phyloP scores from a whole-genome alignment of 2,113 vertebrate species.

The Bujurquina vittata region DNA sequence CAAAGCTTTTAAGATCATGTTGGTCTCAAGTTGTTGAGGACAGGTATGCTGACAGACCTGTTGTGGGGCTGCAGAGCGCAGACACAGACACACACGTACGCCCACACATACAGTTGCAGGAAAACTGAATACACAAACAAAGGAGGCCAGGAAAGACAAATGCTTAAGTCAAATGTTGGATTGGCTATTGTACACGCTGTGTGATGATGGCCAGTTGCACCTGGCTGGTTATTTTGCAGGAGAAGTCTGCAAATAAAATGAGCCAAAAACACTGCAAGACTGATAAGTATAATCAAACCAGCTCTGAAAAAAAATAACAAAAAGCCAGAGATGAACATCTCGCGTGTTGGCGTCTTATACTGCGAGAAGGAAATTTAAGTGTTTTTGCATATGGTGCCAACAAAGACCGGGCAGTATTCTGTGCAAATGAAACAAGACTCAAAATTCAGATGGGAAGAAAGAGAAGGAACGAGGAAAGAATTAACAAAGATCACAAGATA shows the following conservation, averaged over 20 bases:
- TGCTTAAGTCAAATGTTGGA: conserved; percentile 1
- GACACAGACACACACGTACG: background rate
- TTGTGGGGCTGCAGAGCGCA: conserved; percentile 31
- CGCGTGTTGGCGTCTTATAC: background rate
- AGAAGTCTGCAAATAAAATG: background rate
- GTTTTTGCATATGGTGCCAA: background rate
- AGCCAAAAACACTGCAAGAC: conserved; percentile 4
- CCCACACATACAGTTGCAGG: background rate
- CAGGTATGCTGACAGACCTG: conserved; percentile 53
- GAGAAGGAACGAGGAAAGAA: background rate
- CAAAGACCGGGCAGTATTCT: background rate
- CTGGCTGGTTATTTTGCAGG: background rate
- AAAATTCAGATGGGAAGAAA: background rate
- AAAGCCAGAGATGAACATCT: background rate
- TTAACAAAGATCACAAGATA: background rate
- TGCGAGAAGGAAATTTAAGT: background rate
- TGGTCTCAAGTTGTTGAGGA: background rate
- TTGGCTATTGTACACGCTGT: background rate
- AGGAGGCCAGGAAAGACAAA: background rate
- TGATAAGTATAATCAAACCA: background rate
- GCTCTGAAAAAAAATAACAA: conserved; percentile 11
- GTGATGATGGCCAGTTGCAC: conserved; percentile 25
- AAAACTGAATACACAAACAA: background rate
- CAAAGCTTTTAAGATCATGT: background rate
- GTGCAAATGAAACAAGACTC: background rate